Evolutionary conservation across 2,113 vertebrate genomes (phyloP).

Genomic region (Lagenorhynchus albirostris): DNA sequence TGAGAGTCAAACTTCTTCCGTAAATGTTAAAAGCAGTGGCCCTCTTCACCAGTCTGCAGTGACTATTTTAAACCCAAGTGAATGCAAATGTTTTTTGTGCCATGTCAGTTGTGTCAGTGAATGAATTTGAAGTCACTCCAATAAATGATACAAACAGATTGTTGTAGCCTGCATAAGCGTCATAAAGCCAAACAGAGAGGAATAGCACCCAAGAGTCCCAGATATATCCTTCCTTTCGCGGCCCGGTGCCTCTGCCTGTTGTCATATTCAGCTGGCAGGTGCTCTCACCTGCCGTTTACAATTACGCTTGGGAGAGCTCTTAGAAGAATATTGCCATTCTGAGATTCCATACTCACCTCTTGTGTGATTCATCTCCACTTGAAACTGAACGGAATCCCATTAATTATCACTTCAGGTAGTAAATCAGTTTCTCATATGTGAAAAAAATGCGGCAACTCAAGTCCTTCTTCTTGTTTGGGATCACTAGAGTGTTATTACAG

Average conservation of each 20-base stretch:
- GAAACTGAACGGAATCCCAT: slow-evolving; percentile 77
- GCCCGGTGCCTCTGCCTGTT: background rate
- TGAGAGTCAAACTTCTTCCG: background rate
- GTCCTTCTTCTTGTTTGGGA: slow-evolving; percentile 67
- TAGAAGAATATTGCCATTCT: slow-evolving; percentile 48
- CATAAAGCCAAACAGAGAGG: background rate
- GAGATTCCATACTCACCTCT: slow-evolving; percentile 57
- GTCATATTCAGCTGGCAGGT: slow-evolving; percentile 2
- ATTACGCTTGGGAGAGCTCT: background rate
- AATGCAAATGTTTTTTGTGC: background rate
- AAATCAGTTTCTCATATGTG: slow-evolving; percentile 78
- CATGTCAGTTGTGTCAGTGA: background rate
- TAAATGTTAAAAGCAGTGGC: background rate
- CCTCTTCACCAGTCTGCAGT: background rate
- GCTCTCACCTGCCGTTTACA: slow-evolving; percentile 31
- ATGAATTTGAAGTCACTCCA: slow-evolving; percentile 18
- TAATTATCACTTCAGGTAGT: slow-evolving; percentile 83
- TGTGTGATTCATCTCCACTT: slow-evolving; percentile 68
- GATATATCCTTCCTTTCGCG: background rate
- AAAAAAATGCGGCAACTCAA: slow-evolving; percentile 73
- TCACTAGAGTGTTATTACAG: slow-evolving; percentile 74
- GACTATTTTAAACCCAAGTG: slow-evolving; percentile 17
- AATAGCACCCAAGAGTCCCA: background rate
- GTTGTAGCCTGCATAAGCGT: background rate
- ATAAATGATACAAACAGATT: background rate